Base-by-base conservation (phyloP, 2,113 vertebrate species). In the Thomomys bottae region DNA sequence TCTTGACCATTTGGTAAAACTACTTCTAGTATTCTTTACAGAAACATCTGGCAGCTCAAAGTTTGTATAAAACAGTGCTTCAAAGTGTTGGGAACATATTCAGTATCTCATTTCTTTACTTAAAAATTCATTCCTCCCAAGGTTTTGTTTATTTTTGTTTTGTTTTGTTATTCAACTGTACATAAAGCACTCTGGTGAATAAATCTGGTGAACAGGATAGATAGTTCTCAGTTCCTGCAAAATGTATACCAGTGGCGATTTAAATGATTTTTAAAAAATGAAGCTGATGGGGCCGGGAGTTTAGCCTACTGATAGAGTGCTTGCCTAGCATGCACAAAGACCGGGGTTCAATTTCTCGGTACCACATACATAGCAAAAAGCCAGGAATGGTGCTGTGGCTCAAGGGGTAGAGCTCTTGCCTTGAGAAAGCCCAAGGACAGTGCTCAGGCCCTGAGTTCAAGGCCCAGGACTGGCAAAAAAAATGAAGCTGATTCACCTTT, bases 1-100 rank as follows among this genome's bases (percentile, higher is more conserved):
- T 77, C 83, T 88, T 84, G 20, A 76, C 36, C 40, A 57, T 80
- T 88, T 91, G 59, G 63, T 42, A 80, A 89, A 87, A 84, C 32
- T 54, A 15, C 20, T 34, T 23, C 63, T 77, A 75, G 89, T 36
- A 68, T 78, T 21, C 75, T 73, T 89, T 67, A 80, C 23, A 61
- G 49, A 78, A 73, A 84, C 4, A 26, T n/a, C n/a, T 71, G 32
- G 3, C 12, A 49, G 64, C 30, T 36, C 36, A 28, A 77, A 92
- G 20, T 8, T 38, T 90, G 15, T 32, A 64, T 18, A 90, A 71
- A 90, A 45, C 9, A 64, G 71, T 54, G 49, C 49, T 54, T 54
- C 49, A 54, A 54, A 54, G 14, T 54, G 14, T 54, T 54, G 49
- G 49, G 11, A 54, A 54, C 49, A 54, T 49, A 8, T 3, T 82